These are phyloP conservation scores for Carabus problematicus DNA, from an alignment of 2,888 invertebrate genomes.

Conservation along the genomic window DNA sequence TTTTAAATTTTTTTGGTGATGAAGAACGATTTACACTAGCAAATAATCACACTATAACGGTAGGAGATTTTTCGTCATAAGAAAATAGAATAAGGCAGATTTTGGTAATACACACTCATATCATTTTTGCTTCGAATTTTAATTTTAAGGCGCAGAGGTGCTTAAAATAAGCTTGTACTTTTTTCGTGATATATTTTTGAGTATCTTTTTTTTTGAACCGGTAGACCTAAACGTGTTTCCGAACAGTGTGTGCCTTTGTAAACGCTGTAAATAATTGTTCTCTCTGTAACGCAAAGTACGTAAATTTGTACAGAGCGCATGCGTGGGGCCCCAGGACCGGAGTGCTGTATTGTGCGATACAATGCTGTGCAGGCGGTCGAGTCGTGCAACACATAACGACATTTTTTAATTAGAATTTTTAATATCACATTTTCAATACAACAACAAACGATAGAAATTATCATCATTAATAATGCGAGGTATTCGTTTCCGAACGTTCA, in stretches of 20 bases:
- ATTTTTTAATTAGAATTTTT: conserved; percentile 43
- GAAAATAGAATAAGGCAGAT: conserved; percentile 75
- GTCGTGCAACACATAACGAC: conserved; percentile 30
- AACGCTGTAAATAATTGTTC: conserved; percentile 54
- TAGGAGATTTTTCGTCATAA: conserved; percentile 65
- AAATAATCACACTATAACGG: conserved; percentile 62
- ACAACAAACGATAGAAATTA: conserved; percentile 43
- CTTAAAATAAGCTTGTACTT: conserved; percentile 77
- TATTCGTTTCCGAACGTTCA: conserved; percentile 42
- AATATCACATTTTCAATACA: conserved; percentile 42
- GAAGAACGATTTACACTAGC: conserved; percentile 62
- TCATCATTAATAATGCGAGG: conserved; percentile 42
- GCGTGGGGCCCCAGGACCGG: conserved; percentile 19
- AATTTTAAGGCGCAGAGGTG: conserved; percentile 78
- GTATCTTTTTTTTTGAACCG: conserved; percentile 61
- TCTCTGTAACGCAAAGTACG: conserved; percentile 56
- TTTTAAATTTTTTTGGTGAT: conserved; percentile 48
- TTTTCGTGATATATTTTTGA: conserved; percentile 67
- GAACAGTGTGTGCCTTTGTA: conserved; percentile 56
- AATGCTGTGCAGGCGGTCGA: neutral
- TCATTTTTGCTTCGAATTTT: conserved; percentile 63
- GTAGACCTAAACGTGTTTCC: conserved; percentile 64
- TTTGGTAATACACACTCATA: conserved; percentile 69
- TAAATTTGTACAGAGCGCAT: conserved; percentile 41
- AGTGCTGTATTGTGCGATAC: neutral